Conservation (phyloP, 2,113 vertebrate species). For the Phalacrocorax carbo region DNA sequence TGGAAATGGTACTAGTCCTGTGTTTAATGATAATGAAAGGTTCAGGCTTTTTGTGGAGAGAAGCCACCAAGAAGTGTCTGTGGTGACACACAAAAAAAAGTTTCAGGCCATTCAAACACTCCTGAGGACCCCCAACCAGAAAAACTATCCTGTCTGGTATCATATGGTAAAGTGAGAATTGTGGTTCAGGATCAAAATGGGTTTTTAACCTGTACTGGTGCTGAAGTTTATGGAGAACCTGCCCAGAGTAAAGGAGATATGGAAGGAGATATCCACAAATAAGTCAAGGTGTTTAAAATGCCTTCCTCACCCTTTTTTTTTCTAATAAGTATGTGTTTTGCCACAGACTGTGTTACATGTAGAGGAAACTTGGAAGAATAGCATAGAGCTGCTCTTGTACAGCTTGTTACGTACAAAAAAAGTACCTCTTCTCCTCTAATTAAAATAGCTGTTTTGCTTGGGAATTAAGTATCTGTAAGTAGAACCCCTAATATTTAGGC, state of each 20-base stretch:
- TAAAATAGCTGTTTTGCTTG: neutral
- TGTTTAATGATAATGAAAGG: neutral
- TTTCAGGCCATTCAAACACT: neutral
- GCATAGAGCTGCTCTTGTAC: neutral
- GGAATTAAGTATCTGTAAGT: neutral
- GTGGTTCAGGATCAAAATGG: neutral
- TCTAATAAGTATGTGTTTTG: neutral
- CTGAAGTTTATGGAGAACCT: neutral
- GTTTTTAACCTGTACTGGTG: neutral
- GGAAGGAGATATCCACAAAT: neutral
- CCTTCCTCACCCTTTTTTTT: neutral
- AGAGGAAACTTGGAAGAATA: neutral
- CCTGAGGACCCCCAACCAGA: neutral
- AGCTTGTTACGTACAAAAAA: neutral
- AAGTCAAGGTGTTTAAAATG: neutral
- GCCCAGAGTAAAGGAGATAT: neutral
- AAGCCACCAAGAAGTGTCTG: neutral
- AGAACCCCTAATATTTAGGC: neutral
- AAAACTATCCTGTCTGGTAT: neutral
- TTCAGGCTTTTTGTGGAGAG: neutral
- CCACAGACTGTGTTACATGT: neutral
- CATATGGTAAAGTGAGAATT: fast-evolving
- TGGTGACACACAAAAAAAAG: neutral
- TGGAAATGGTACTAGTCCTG: neutral
- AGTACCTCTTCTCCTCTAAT: neutral